Evolutionary conservation across 2,113 vertebrate genomes (phyloP), one percentile per base, ranked within the genome.

Genomic region (Henicopernis longicauda): DNA sequence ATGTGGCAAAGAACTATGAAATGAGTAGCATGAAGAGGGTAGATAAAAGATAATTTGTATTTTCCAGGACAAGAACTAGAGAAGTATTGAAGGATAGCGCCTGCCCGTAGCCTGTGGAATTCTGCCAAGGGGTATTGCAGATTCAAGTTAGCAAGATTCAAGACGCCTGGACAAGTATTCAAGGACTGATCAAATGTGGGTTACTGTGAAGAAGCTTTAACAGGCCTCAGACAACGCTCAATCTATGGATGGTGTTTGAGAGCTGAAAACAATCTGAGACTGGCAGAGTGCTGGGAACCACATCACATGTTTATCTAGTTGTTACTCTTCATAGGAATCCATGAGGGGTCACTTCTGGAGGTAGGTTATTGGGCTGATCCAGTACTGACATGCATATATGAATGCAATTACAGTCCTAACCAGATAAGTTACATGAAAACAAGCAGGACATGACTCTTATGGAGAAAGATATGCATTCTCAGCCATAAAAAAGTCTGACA

Each of bases 331-430:
- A 8, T 9, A 45, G 10, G 25, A 87, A 7, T 38, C 16, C 21
- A 54, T 4, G 9, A 67, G 13, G 7, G 6, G 9, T 66, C 21
- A 66, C 19, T 31, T 93, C 26, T 6, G 20, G 12, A 44, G 36
- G n/a, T 5, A 36, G 3, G 4, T 70, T 61, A 18, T 72, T 36
- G 45, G 23, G 9, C 17, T 80, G 62, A 71, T 62, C 26, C 5
- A 7, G 6, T 10, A 38, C 0, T 1, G 11, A 74, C 16, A 25
- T 18, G 5, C 8, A 21, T 27, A 40, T 22, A 69, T 1, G 2
- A 79, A 71, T 15, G 6, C 18, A 82, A 13, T 26, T 58, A 8
- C 27, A 29, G 36, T 58, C 10, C 38, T 72, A 59, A 86, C 8
- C 23, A 16, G 3, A 5, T 4, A 23, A 79, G 7, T 71, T 71